phyloP scores from a whole-genome alignment of 92 coral and sea anemone genomes.

The Umimayanthus chanpuru region DNA sequence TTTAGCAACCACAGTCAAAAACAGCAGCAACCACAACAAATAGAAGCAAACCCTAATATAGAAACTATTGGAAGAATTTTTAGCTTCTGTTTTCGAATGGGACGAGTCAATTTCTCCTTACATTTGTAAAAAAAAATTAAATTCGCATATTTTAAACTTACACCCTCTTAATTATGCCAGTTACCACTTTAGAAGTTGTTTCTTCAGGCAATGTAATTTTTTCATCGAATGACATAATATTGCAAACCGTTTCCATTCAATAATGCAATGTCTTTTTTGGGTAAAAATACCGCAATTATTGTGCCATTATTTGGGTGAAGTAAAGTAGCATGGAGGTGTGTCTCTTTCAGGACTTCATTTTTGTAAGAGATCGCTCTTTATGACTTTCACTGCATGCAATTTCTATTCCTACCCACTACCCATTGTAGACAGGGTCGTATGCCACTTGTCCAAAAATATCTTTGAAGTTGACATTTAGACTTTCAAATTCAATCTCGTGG shows the following conservation, averaged over 20 bases:
- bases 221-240: slow-evolving; percentile 53
- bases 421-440: slow-evolving; percentile 46
- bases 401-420: slow-evolving; percentile 51
- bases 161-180: slow-evolving; percentile 52
- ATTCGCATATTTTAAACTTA: no score
- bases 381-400: slow-evolving; percentile 48
- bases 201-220: slow-evolving; percentile 42
- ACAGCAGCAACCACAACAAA: no score
- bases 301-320: slow-evolving; percentile 61
- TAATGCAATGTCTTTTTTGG: slow-evolving; percentile 54
- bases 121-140: no score
- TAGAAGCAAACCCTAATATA: no score
- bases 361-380: slow-evolving; percentile 44
- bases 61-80: no score
- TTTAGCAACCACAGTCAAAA: no score
- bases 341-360: slow-evolving; percentile 39
- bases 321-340: slow-evolving; percentile 34
- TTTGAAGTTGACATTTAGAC: slow-evolving; percentile 22
- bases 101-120: no score
- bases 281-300: slow-evolving; percentile 53
- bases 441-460: slow-evolving; percentile 43
- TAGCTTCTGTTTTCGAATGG: no score
- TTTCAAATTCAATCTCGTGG: slow-evolving; percentile 43
- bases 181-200: slow-evolving; percentile 1
- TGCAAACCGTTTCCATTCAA: slow-evolving; percentile 58